phyloP scores from a whole-genome alignment of 2,797 vertebrate genomes.

The Pteronotus mesoamericanus region DNA sequence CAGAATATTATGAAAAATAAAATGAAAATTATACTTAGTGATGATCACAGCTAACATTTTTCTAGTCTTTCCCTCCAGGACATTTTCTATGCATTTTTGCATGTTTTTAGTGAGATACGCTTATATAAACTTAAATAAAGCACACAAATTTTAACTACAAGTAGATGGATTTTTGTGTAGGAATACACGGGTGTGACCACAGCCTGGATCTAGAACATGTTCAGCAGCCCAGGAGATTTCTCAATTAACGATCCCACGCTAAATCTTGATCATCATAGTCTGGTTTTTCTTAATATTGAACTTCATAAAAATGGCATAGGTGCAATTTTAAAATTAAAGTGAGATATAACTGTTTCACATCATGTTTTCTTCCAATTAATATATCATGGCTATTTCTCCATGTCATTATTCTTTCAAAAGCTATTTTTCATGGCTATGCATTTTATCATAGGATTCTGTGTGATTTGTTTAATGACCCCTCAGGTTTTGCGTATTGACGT shows the following conservation, averaged over 20 bases:
- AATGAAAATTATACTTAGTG: not conserved
- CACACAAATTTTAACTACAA: not conserved
- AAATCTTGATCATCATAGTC: not conserved
- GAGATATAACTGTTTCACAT: not conserved
- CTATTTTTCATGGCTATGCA: not conserved
- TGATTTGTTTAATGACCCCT: not conserved
- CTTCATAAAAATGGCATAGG: not conserved
- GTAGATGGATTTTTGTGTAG: not conserved
- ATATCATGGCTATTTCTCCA: not conserved
- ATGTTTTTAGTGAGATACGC: not conserved
- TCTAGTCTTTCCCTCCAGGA: not conserved
- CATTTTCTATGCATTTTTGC: not conserved
- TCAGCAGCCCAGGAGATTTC: not conserved
- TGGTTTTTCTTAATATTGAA: not conserved
- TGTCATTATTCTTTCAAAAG: not conserved
- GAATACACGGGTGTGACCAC: not conserved
- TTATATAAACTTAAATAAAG: not conserved
- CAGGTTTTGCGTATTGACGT: not conserved
- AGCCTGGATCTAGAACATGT: not conserved
- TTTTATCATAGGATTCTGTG: not conserved
- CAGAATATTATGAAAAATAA: not conserved
- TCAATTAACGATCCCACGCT: not conserved
- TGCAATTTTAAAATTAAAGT: constrained; percentile 2
- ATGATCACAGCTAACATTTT: not conserved
- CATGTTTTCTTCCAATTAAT: not conserved